Base-by-base conservation (phyloP, 2,113 vertebrate species). In the Saguinus midas region DNA sequence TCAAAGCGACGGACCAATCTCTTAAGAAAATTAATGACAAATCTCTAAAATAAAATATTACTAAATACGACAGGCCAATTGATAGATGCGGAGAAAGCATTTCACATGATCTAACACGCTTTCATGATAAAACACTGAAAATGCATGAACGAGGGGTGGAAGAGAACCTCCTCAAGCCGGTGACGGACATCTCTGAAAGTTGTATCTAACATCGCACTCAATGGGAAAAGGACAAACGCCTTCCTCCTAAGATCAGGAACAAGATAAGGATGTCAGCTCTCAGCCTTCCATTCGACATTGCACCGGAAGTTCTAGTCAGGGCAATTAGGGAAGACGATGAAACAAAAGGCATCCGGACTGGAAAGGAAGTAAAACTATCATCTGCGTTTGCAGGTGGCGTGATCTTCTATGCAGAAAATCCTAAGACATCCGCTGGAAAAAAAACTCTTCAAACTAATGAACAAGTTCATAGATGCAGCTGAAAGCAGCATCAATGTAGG, bases 241-340 rank as follows among this genome's bases (percentile, higher is more conserved):
- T 21, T 35, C 27, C 45, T 20, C 25, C n/a, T 35, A 0, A 35
- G 27, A n/a, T 10, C 27, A 20, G 6, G 17, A 58, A 21, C 8
- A 29, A 23, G n/a, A 29, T 25, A 8, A 12, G 5, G 55, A 1
- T 18, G 6, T 45, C 29, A 9, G 0, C 21, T 25, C 18, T 50
- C 8, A 17, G 8, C 9, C 32, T 58, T 14, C 3, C 16, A 35
- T 1, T 43, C 52, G 29, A 0, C 8, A 3, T 40, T 6, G 21
- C 8, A 1, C 32, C 18, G 8, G 40, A 75, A 27, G 37, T 13
- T 29, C 48, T n/a, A 8, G n/a, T 25, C 48, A 18, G 55, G 25
- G n/a, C 8, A 5, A 43, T 32, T 6, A 32, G 40, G 23, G 8
- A 10, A n/a, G 57, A 6, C 23, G 57, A 61, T 45, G 27, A 52